Base-by-base conservation (phyloP, 2,797 vertebrate species). In the Nyctibius grandis region DNA sequence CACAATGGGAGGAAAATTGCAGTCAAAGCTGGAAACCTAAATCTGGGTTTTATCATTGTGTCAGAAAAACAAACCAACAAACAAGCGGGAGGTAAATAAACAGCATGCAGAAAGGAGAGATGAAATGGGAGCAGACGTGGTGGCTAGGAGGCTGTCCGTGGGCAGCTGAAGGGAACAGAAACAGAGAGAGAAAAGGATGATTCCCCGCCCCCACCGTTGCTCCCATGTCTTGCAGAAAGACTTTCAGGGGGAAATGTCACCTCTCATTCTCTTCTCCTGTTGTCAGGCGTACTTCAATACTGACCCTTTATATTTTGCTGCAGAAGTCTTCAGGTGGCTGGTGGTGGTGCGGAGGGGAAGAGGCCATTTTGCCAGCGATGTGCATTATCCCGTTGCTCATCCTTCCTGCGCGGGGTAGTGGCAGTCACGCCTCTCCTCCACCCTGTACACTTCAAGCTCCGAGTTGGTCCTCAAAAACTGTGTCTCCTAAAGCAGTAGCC, bases 381-480 rank as follows among this genome's bases (percentile, higher is more conserved):
- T 28, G 22, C 6, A 3, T 36, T 22, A 15, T 23, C 5, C 53
- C 1, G 0, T 17, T 28, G 19, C 28, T 78, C 1, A 1, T 61
- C 15, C 16, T 80, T 23, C 15, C n/a, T 0, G 0, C 0, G 1
- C 2, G 5, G 42, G 9, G 26, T n/a, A 26, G 38, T 0, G 1
- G 40, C 38, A 74, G 21, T 29, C 17, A 13, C 28, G 12, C n/a
- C 16, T 18, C 42, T 45, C 4, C 20, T 77, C 11, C 9, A 11
- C 12, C 3, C 18, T 1, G 0, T 7, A 14, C 7, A 26, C 14
- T 22, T 33, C 79, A 67, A 59, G 33, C 23, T 36, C 9, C 9
- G 22, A 4, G 3, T 3, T 47, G 4, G 51, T 88, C n/a, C 40
- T 86, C 26, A 56, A 28, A 70, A 67, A 3, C 34, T 15, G 0